phyloP scores from a whole-genome alignment of 2,888 invertebrate species.

The Tetropium fuscum region DNA sequence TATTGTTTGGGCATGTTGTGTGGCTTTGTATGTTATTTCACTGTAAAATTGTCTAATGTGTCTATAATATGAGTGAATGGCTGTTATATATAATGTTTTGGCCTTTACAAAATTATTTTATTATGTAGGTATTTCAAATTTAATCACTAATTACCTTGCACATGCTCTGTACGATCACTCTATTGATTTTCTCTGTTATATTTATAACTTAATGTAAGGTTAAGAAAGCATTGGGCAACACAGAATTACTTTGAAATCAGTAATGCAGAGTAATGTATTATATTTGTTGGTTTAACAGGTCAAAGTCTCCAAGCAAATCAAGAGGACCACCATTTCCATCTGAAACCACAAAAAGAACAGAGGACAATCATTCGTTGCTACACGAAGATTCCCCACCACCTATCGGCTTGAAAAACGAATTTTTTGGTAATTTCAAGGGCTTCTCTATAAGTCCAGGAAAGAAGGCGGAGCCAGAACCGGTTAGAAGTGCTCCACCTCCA shows the following conservation, averaged over 20 bases:
- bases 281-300: constrained; percentile 54
- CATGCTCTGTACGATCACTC: constrained; percentile 28
- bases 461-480: constrained; percentile 58
- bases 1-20: constrained; percentile 18
- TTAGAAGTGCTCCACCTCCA: constrained; percentile 74
- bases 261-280: constrained; percentile 28
- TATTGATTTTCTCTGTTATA: constrained; percentile 36
- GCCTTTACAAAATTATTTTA: not conserved
- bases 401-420: constrained; percentile 66
- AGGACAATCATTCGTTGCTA: constrained; percentile 78
- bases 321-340: constrained; percentile 61
- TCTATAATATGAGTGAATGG: not conserved
- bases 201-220: constrained; percentile 19
- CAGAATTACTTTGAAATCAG: not conserved
- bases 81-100: not conserved
- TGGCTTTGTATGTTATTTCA: constrained; percentile 13
- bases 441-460: constrained; percentile 79
- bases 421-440: constrained; percentile 90
- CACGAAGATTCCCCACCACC: constrained; percentile 57
- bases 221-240: constrained; percentile 14
- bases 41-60: not conserved
- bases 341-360: constrained; percentile 69
- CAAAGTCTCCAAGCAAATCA: constrained; percentile 61
- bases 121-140: not conserved
- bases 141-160: constrained; percentile 18